These are phyloP conservation scores for Arion vulgaris DNA, from an alignment of 1,140 invertebrate genomes.

Conservation along the genomic window DNA sequence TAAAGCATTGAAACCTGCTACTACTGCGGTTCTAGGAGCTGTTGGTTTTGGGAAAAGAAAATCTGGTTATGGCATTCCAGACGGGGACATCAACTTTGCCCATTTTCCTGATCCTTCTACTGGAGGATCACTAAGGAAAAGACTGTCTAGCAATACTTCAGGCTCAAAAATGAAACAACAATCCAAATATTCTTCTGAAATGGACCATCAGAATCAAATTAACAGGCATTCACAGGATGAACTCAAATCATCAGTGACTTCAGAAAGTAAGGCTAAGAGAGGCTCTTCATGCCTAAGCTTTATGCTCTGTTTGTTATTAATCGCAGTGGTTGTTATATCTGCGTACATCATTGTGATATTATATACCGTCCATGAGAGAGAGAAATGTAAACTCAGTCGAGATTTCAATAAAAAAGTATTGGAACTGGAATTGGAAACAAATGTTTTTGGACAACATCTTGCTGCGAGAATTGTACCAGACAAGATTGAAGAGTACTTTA, in stretches of 20 bases:
- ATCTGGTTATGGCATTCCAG: conserved; percentile 18
- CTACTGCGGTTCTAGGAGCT: not conserved
- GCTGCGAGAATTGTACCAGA: conserved; percentile 52
- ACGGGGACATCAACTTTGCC: not conserved
- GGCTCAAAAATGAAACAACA: not conserved
- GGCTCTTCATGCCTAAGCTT: not conserved
- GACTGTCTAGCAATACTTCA: not conserved
- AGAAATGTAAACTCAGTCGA: conserved; percentile 8
- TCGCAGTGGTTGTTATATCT: not conserved
- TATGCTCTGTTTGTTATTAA: not conserved
- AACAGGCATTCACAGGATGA: not conserved
- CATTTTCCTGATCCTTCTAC: not conserved
- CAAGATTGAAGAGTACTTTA: conserved; percentile 47
- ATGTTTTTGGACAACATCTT: conserved; percentile 68
- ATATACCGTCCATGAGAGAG: not conserved
- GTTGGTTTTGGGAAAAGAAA: not conserved
- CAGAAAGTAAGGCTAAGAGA: not conserved
- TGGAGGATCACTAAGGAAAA: not conserved
- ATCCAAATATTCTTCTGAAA: not conserved
- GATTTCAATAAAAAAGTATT: conserved; percentile 46
- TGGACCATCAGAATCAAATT: not conserved
- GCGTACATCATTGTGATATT: not conserved
- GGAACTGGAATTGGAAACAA: conserved; percentile 51
- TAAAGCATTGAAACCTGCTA: conserved; percentile 7
- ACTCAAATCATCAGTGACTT: not conserved